These are phyloP conservation scores for Onychostruthus taczanowskii DNA, from an alignment of 2,113 vertebrate species.

Conservation along the genomic window DNA sequence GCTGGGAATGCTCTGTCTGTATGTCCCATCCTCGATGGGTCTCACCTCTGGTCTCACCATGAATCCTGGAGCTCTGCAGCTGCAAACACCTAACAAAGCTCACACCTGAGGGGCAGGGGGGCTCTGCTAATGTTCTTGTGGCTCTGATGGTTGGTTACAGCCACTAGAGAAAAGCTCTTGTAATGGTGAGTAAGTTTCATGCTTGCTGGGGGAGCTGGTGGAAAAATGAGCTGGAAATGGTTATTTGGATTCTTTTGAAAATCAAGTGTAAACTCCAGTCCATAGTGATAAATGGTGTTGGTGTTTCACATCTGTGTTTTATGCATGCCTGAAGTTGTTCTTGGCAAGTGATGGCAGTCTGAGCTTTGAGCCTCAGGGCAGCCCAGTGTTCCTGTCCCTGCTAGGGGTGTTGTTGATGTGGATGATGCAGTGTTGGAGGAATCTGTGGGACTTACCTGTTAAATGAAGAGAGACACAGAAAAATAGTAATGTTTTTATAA, in stretches of 20 bases:
- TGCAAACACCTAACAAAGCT: rapidly evolving
- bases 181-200: neutral
- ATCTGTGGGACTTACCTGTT: neutral
- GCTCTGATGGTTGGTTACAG: neutral
- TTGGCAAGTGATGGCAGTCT: neutral
- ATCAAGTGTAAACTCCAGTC: neutral
- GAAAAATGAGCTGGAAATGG: neutral
- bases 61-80: neutral
- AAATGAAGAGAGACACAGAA: neutral
- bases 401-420: neutral
- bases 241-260: neutral
- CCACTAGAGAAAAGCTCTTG: neutral
- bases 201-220: neutral
- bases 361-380: neutral
- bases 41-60: neutral
- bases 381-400: neutral
- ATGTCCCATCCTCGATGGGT: neutral
- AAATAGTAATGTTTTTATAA: neutral
- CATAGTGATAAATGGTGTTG: neutral
- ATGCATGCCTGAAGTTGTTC: neutral
- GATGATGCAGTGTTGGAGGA: neutral
- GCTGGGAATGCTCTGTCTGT: neutral
- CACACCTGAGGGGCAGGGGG: too few species aligned
- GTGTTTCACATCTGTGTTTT: neutral
- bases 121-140: neutral